Evolutionary conservation across 2,888 invertebrate genomes (phyloP).

Genomic region (Elmis aenea): DNA sequence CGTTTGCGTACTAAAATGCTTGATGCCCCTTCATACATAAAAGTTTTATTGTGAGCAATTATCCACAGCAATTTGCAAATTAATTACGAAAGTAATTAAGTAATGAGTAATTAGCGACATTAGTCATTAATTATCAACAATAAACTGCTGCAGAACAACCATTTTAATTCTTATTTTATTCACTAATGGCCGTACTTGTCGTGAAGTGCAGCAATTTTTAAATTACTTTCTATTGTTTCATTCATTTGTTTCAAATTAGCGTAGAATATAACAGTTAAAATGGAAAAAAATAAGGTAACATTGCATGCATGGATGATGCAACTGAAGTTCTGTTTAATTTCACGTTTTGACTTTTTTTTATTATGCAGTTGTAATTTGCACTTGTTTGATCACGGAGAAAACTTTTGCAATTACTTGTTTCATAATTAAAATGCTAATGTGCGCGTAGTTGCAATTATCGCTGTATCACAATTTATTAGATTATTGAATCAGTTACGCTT

Average conservation of each 20-base stretch:
- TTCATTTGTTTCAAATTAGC: slow-evolving; percentile 17
- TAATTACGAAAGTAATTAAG: slow-evolving; percentile 7
- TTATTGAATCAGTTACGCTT: slow-evolving; percentile 32
- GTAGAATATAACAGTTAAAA: slow-evolving; percentile 12
- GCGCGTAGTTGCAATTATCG: background rate
- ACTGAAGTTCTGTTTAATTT: too few relatives aligned
- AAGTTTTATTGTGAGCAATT: too few relatives aligned
- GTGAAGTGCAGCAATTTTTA: slow-evolving; percentile 17
- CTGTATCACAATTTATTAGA: slow-evolving; percentile 22
- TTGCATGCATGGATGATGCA: too few relatives aligned
- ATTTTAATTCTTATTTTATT: slow-evolving; percentile 7
- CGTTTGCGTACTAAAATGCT: too few relatives aligned
- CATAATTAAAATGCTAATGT: too few relatives aligned
- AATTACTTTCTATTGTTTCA: slow-evolving; percentile 22
- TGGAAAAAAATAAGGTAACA: too few relatives aligned
- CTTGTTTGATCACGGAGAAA: too few relatives aligned
- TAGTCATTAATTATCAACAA: slow-evolving; percentile 15
- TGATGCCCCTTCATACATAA: too few relatives aligned
- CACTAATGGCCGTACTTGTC: slow-evolving; percentile 5
- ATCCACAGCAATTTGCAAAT: background rate
- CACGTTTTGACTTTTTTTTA: too few relatives aligned
- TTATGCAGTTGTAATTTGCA: too few relatives aligned
- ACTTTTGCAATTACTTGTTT: background rate
- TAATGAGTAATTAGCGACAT: slow-evolving; percentile 9
- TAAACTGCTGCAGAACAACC: slow-evolving; percentile 11